phyloP scores from a whole-genome alignment of 2,113 vertebrate genomes.

The Notarius lentiginosus region DNA sequence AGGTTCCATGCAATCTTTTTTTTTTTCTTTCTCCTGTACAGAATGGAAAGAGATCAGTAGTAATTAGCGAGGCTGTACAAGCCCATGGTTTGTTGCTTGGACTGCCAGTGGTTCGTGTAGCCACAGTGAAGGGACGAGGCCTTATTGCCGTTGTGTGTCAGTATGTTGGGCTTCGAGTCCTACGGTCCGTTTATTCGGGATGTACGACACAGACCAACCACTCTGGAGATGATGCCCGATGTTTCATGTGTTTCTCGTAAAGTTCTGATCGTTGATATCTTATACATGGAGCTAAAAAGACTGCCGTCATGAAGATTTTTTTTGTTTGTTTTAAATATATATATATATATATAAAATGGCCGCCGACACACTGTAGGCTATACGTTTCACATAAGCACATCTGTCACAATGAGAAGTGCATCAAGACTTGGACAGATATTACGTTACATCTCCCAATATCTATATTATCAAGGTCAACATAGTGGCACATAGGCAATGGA shows the following conservation, averaged over 20 bases:
- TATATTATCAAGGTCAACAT: conserved; percentile 30
- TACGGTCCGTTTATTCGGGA: not conserved
- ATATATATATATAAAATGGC: not conserved
- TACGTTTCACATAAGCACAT: conserved; percentile 13
- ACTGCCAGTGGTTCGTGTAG: conserved; percentile 58
- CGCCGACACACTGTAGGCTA: conserved; percentile 6
- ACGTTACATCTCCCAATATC: conserved; percentile 27
- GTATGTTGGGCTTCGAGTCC: conserved; percentile 31
- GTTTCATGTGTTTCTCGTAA: not conserved
- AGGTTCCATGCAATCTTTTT: conserved; percentile 78
- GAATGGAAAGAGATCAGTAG: conserved; percentile 84
- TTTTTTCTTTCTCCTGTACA: conserved; percentile 81
- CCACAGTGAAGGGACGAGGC: conserved; percentile 19
- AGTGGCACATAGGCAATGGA: conserved; percentile 43
- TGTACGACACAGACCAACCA: not conserved
- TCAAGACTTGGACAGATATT: conserved; percentile 35
- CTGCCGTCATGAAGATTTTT: not conserved
- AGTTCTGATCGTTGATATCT: not conserved
- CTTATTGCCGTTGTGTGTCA: conserved; percentile 56
- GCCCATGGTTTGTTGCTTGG: conserved; percentile 68
- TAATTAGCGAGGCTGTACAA: conserved; percentile 82
- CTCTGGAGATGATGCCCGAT: not conserved
- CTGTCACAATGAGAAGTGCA: conserved; percentile 33
- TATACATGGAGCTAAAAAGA: not conserved
- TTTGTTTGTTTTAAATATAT: not conserved